phyloP scores from a whole-genome alignment of 2,113 vertebrate genomes.

The Picathartes gymnocephalus region DNA sequence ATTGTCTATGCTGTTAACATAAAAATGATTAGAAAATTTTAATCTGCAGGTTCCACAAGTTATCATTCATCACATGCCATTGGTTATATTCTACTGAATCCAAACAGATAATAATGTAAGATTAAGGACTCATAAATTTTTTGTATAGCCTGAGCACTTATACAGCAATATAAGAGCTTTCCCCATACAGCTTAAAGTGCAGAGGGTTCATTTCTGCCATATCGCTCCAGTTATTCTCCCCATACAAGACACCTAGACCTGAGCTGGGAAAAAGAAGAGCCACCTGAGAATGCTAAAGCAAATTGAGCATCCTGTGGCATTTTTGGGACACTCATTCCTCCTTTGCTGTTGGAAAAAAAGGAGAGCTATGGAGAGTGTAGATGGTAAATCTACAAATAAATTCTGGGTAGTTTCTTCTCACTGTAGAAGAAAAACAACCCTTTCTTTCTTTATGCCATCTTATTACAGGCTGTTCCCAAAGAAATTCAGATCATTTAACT shows the following conservation, averaged over 20 bases:
- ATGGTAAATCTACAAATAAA: neutral
- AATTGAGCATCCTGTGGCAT: neutral
- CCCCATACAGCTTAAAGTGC: rapidly evolving
- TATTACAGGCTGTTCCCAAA: neutral
- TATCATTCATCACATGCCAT: neutral
- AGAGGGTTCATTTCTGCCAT: neutral
- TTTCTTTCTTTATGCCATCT: neutral
- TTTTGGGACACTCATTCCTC: neutral
- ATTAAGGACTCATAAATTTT: neutral
- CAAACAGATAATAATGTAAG: neutral
- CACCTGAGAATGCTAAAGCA: neutral
- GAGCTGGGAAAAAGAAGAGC: neutral
- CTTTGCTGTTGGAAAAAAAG: neutral
- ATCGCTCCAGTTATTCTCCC: neutral
- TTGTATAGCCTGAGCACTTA: rapidly evolving
- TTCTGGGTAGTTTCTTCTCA: neutral
- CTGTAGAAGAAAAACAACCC: neutral
- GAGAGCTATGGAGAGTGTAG: neutral
- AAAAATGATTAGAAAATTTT: neutral
- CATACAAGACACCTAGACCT: neutral
- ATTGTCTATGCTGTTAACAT: neutral
- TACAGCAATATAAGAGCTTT: neutral
- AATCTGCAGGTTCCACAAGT: neutral
- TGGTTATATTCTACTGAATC: neutral
- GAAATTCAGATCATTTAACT: neutral